phyloP scores from a whole-genome alignment of 2,113 vertebrate species.

The Patagioenas fasciata region DNA sequence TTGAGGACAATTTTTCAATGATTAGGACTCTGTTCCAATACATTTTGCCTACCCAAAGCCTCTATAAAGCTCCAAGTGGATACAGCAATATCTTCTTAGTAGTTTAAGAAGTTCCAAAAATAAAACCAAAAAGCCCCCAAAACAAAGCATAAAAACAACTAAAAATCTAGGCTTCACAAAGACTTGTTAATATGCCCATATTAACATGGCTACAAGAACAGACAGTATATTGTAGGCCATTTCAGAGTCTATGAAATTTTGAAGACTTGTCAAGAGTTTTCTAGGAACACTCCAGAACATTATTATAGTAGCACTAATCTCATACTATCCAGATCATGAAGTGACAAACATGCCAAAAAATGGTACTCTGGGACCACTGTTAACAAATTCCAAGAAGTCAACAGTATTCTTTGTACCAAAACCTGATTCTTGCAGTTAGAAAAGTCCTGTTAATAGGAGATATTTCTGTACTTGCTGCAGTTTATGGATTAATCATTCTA shows the following conservation, averaged over 20 bases:
- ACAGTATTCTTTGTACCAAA: background rate
- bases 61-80: background rate
- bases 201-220: background rate
- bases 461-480: background rate
- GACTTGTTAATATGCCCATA: background rate
- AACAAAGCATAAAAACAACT: background rate
- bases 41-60: background rate
- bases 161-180: background rate
- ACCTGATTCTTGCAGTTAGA: background rate
- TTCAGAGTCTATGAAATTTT: background rate
- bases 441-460: background rate
- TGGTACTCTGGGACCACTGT: background rate
- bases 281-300: background rate
- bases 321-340: background rate
- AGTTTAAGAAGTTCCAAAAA: background rate
- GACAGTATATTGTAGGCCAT: background rate
- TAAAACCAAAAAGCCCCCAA: background rate
- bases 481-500: background rate
- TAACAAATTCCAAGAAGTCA: slow-evolving; percentile 2
- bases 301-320: background rate
- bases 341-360: background rate
- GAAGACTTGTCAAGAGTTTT: background rate
- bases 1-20: background rate
- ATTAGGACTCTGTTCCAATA: background rate
- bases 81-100: background rate